These are phyloP conservation scores for Paramuricea clavata DNA, from an alignment of 92 coral and sea anemone genomes.

Conservation along the genomic window DNA sequence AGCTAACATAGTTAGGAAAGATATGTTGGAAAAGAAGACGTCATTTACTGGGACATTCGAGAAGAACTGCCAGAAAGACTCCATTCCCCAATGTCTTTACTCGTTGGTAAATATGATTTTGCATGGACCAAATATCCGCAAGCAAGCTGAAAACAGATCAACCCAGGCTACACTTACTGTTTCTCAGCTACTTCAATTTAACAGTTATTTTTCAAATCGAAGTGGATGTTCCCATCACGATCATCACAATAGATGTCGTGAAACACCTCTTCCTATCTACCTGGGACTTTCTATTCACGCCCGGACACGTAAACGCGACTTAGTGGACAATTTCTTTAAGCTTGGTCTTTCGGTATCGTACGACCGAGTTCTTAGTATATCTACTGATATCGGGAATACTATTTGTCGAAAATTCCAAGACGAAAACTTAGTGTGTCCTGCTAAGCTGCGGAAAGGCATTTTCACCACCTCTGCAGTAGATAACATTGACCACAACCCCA, in stretches of 20 bases:
- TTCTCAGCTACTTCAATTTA: constrained; percentile 68
- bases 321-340: constrained; percentile 65
- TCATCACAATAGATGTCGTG: constrained; percentile 63
- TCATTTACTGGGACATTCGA: constrained; percentile 62
- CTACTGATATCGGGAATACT: constrained; percentile 60
- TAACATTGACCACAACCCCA: constrained; percentile 60
- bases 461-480: constrained; percentile 46
- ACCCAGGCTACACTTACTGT: constrained; percentile 67
- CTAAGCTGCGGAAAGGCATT: constrained; percentile 33
- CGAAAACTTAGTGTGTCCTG: constrained; percentile 55
- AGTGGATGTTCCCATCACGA: constrained; percentile 44
- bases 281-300: constrained; percentile 70
- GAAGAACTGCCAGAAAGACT: constrained; percentile 58
- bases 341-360: constrained; percentile 66
- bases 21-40: constrained; percentile 44
- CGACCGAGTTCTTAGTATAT: constrained; percentile 63
- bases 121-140: constrained; percentile 70
- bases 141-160: constrained; percentile 50
- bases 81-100: constrained; percentile 67
- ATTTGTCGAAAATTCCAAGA: constrained; percentile 34
- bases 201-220: constrained; percentile 47
- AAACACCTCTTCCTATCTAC: constrained; percentile 71
- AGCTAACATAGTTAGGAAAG: constrained; percentile 71
- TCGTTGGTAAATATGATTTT: constrained; percentile 68
- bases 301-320: constrained; percentile 71